These are phyloP conservation scores for Pimephales promelas DNA, from an alignment of 2,113 vertebrate species.

Conservation along the genomic window DNA sequence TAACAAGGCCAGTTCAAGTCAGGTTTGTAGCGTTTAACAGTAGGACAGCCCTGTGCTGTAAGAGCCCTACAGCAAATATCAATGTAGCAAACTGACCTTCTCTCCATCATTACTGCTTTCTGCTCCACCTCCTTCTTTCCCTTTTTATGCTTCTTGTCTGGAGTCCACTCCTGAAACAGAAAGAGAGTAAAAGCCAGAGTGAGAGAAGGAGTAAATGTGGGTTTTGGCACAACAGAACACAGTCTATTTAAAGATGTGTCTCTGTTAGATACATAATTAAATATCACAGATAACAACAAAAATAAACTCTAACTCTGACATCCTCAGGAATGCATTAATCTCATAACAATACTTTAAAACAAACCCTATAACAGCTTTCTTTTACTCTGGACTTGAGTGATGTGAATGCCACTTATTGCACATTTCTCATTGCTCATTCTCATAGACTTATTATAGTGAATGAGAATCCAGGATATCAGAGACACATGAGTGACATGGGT, in stretches of 20 bases:
- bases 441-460: too few relatives aligned
- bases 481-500: too few relatives aligned
- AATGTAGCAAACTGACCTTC: conserved; percentile 65
- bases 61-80: neutral
- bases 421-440: neutral
- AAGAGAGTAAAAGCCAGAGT: conserved; percentile 14
- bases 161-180: conserved; percentile 74
- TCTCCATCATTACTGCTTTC: conserved; percentile 69
- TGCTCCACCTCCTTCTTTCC: conserved; percentile 72
- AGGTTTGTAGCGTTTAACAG: neutral
- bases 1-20: neutral
- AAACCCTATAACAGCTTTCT: neutral
- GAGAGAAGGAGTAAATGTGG: conserved; percentile 37
- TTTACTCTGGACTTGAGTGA: neutral
- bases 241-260: conserved; percentile 28
- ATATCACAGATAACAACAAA: neutral
- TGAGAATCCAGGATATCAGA: too few relatives aligned
- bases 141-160: conserved; percentile 77
- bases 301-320: neutral
- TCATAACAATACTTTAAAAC: conserved; percentile 3
- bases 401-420: neutral
- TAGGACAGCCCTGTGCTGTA: neutral
- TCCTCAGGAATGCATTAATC: neutral
- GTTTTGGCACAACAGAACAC: conserved; percentile 21
- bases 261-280: neutral